phyloP scores from a whole-genome alignment of 2,888 invertebrate species.

The Tinea trinotella region DNA sequence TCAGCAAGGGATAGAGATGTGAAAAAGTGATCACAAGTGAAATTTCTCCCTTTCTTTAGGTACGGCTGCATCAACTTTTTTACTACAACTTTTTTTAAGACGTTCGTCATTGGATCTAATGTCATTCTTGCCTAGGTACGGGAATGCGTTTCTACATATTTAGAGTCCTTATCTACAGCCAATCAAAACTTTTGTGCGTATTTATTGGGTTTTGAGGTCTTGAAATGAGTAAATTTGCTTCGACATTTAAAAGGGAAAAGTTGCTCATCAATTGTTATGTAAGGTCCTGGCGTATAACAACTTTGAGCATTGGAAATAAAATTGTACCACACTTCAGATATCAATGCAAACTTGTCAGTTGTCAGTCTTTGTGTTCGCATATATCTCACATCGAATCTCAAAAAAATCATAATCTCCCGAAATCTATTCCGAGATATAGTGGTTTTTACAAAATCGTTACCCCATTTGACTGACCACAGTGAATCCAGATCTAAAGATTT shows the following conservation, averaged over 20 bases:
- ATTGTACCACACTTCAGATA: constrained; percentile 17
- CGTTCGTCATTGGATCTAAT: background rate
- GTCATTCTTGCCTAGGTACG: background rate
- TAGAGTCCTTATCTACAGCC: background rate
- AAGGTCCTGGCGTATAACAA: constrained; percentile 21
- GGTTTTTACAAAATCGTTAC: background rate
- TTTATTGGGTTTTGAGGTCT: background rate
- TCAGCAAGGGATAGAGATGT: background rate
- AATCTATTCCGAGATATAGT: background rate
- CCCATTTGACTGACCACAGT: background rate
- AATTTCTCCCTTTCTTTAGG: background rate
- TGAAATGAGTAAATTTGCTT: constrained; percentile 19
- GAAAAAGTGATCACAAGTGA: background rate
- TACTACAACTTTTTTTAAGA: background rate
- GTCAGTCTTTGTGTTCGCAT: background rate
- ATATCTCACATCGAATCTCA: background rate
- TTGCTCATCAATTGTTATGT: constrained; percentile 22
- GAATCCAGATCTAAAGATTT: background rate
- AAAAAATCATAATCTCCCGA: background rate
- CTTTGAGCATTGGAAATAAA: constrained; percentile 21
- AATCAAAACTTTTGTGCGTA: background rate
- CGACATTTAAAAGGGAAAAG: constrained; percentile 20
- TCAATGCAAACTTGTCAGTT: background rate
- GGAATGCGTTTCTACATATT: background rate
- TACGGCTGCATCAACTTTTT: background rate